These are phyloP conservation scores for Zenarchopterus dispar DNA, from an alignment of 2,797 vertebrate species.

Conservation along the genomic window DNA sequence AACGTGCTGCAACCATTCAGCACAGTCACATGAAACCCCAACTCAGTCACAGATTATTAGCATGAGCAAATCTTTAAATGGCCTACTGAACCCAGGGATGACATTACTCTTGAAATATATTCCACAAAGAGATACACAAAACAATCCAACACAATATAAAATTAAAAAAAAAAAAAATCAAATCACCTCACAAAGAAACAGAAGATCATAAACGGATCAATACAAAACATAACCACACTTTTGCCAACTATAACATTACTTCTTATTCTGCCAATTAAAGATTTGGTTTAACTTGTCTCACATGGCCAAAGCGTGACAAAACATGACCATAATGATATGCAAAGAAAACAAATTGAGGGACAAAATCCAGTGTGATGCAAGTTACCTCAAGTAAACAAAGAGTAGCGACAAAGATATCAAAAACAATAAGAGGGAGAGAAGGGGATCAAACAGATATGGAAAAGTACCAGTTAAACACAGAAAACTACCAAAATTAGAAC, in stretches of 20 bases:
- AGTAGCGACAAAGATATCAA: not conserved
- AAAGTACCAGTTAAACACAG: not conserved
- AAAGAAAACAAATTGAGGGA: not conserved
- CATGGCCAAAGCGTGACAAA: not conserved
- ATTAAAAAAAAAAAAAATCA: not conserved
- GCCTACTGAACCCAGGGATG: not conserved
- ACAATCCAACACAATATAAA: not conserved
- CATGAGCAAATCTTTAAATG: not conserved
- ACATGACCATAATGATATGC: not conserved
- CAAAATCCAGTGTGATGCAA: not conserved
- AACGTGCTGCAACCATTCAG: slow-evolving; percentile 44
- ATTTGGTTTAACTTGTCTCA: not conserved
- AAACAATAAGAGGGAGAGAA: no score
- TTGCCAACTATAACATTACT: not conserved
- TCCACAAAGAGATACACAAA: not conserved
- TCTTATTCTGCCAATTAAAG: not conserved
- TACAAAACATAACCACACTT: no score
- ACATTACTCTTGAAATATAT: not conserved
- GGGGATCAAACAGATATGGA: no score
- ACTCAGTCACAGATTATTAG: slow-evolving; percentile 12
- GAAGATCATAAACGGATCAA: no score
- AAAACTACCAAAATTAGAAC: no score
- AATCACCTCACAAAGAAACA: no score
- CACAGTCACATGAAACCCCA: slow-evolving; percentile 66
- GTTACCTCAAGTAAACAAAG: not conserved